phyloP scores from a whole-genome alignment of 2,113 vertebrate genomes.

The Callithrix jacchus region DNA sequence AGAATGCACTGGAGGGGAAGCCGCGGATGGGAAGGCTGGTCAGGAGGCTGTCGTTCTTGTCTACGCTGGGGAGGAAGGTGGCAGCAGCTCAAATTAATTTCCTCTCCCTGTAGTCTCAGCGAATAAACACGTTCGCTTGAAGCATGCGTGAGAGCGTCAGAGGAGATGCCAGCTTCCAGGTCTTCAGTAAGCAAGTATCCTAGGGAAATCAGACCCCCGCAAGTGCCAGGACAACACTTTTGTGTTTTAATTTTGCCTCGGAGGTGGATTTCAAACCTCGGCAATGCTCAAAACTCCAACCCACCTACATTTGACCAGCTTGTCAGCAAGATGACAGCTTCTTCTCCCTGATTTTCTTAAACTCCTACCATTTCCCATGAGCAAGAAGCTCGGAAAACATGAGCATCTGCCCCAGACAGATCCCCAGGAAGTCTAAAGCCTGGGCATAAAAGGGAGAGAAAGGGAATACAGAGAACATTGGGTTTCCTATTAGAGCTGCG shows the following conservation, averaged over 20 bases:
- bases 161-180: fast-evolving
- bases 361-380: background rate
- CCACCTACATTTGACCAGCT: background rate
- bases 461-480: fast-evolving
- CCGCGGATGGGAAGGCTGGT: fast-evolving
- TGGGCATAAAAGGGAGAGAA: background rate
- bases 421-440: background rate
- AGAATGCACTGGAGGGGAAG: background rate
- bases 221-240: fast-evolving
- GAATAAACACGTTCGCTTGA: fast-evolving
- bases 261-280: background rate
- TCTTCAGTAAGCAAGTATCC: fast-evolving
- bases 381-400: background rate
- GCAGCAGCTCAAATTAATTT: background rate
- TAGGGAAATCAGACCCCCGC: fast-evolving
- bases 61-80: background rate
- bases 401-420: background rate
- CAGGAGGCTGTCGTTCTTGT: fast-evolving
- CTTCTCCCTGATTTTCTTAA: background rate
- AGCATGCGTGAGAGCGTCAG: no score
- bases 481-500: fast-evolving
- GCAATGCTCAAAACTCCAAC: background rate
- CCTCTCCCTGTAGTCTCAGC: background rate
- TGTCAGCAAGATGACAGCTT: background rate
- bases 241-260: background rate